Base-by-base conservation (phyloP, 2,113 vertebrate genomes). In the Otolemur garnettii region DNA sequence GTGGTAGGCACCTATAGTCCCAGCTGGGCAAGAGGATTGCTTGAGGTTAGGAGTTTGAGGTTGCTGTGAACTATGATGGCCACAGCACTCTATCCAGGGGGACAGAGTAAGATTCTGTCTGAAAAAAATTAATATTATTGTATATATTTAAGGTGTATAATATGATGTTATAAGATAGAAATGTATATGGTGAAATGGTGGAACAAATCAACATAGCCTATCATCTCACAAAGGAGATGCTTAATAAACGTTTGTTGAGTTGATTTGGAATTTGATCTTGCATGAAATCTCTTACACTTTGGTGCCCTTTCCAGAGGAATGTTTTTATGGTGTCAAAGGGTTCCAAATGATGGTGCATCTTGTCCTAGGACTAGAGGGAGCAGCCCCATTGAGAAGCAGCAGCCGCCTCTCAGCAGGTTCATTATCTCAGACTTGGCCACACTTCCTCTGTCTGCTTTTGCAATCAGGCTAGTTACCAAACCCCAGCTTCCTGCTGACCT, bases 401-500 rank as follows among this genome's bases (percentile, higher is more conserved):
- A 0, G 42, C 9, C 0, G n/a, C 50, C 83, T 12, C 30, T 7
- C 71, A 55, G 77, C 28, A 38, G 28, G 45, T 1, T 38, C 69
- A 0, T 38, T 35, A 5, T 45, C 11, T 28, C 50, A 60, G 74
- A 33, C 21, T 72, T 92, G 21, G 59, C 62, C 42, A 4, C 9
- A 0, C 57, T 92, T 94, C 28, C 62, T 95, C n/a, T 10, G 78
- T 0, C 89, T 97, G 87, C 55, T 93, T 77, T 85, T 91, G 68
- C 82, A 71, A 15, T 97, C 92, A 30, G 8, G 68, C 26, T 77
- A 79, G 84, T 86, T 83, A 30, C 80, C 38, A 15, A 59, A 87
- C 78, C 30, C 22, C 3, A 19, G 53, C 81, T 71, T 87, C 24
- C 66, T 71, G 88, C 60, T 78, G 64, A 14, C 69, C 66, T 64